A percentile compares a stretch with the other conserved stretches of the same genome.
Conservation (phyloP, 2,888 invertebrate species). For the Nomada goodeniana region DNA sequence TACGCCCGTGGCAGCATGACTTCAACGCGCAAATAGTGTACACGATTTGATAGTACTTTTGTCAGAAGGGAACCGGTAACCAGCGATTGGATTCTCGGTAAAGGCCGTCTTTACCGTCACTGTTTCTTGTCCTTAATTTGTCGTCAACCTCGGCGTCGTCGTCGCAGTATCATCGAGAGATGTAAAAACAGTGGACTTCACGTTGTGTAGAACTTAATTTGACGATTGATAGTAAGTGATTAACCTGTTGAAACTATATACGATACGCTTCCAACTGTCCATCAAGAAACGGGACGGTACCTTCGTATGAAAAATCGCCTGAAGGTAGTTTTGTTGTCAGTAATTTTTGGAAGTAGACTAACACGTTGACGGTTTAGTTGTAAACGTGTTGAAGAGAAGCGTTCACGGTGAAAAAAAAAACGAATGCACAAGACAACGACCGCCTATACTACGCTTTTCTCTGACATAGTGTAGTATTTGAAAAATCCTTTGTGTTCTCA, state of each 20-base stretch:
- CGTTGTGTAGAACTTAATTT: slow-evolving; percentile 37
- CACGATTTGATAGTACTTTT: background rate
- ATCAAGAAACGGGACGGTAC: slow-evolving; percentile 59
- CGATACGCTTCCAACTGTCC: slow-evolving; percentile 58
- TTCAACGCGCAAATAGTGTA: background rate
- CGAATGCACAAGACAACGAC: background rate
- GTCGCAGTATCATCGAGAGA: slow-evolving; percentile 1
- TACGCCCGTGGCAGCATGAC: background rate
- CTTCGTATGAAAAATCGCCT: slow-evolving; percentile 12
- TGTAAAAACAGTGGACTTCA: slow-evolving; percentile 70
- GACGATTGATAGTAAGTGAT: slow-evolving; percentile 39
- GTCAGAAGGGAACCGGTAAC: slow-evolving; percentile 9
- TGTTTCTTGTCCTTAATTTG: background rate
- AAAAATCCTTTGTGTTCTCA: background rate
- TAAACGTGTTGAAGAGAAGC: background rate
- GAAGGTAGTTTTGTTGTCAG: slow-evolving; percentile 45
- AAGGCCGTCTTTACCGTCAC: slow-evolving; percentile 1
- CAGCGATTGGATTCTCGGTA: slow-evolving; percentile 2
- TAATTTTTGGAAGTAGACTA: slow-evolving; percentile 66
- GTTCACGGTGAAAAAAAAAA: background rate
- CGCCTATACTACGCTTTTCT: background rate
- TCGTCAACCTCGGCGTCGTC: slow-evolving; percentile 8
- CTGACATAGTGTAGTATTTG: slow-evolving; percentile 22
- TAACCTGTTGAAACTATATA: slow-evolving; percentile 35
- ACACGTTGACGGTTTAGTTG: slow-evolving; percentile 43